A percentile compares a stretch with the other conserved stretches of the same genome.
Conservation (phyloP, 1,140 invertebrate species). For the Capitella teleta region DNA sequence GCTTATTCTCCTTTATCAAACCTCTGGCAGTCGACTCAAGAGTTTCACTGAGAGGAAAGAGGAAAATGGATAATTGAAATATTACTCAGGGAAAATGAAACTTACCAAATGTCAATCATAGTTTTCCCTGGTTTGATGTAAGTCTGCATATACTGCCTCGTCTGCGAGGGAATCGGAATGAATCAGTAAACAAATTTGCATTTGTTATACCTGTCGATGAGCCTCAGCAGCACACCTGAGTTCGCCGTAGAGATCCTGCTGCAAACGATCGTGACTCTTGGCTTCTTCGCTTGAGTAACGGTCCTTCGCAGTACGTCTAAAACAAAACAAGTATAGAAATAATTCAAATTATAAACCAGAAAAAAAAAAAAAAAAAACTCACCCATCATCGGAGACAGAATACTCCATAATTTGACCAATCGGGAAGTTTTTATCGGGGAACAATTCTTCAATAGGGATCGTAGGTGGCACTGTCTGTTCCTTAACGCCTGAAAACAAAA, state of each 20-base stretch:
- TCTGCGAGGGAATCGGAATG: conserved; percentile 47
- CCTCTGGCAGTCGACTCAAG: conserved; percentile 81
- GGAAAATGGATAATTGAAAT: not conserved
- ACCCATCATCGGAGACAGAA: conserved; percentile 26
- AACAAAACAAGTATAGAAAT: conserved; percentile 8
- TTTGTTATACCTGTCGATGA: conserved; percentile 75
- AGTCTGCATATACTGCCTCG: conserved; percentile 74
- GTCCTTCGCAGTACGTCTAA: conserved; percentile 73
- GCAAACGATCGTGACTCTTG: conserved; percentile 48
- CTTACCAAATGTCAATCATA: conserved; percentile 92
- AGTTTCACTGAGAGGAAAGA: conserved; percentile 56
- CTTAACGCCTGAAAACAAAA: conserved; percentile 20
- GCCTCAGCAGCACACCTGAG: conserved; percentile 91
- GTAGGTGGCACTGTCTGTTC: conserved; percentile 72
- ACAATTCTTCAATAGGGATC: conserved; percentile 74
- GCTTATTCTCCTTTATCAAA: conserved; percentile 86
- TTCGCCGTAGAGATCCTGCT: conserved; percentile 81
- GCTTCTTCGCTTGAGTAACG: conserved; percentile 82
- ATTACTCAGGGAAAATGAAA: not conserved
- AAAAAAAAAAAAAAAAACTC: conserved; percentile 5
- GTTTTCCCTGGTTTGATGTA: conserved; percentile 97
- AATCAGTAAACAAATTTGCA: too few species aligned
- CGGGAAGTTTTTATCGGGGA: conserved; percentile 59
- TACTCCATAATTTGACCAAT: conserved; percentile 44
- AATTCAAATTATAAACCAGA: not conserved